A percentile compares a stretch with the other conserved stretches of the same genome.
Conservation (phyloP, 2,113 vertebrate species). For the Tor tambroides region DNA sequence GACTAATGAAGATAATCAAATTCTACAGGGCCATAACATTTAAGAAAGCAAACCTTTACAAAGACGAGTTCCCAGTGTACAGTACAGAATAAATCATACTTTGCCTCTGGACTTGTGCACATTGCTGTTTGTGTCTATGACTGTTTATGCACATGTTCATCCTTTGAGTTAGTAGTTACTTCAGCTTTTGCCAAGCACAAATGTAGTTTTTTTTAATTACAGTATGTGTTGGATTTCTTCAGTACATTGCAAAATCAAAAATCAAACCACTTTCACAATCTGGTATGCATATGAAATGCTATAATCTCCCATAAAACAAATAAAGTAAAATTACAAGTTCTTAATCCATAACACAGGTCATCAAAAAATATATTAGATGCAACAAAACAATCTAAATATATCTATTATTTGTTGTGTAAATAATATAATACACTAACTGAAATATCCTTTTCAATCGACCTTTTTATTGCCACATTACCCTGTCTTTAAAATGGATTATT, state of each 20-base stretch:
- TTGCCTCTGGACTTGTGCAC: conserved; percentile 30
- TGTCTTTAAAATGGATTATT: conserved; percentile 55
- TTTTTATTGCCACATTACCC: conserved; percentile 90
- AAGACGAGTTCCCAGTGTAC: conserved; percentile 67
- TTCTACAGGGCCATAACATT: conserved; percentile 79
- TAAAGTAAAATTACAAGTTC: no score
- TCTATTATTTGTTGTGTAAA: not conserved
- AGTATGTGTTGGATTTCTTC: not conserved
- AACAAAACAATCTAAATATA: not conserved
- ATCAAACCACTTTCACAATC: conserved; percentile 5
- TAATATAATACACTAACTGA: conserved; percentile 1
- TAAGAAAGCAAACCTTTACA: conserved; percentile 78
- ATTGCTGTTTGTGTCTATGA: conserved; percentile 44
- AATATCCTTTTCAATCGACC: conserved; percentile 65
- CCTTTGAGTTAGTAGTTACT: not conserved
- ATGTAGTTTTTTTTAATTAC: not conserved
- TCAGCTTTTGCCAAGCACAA: not conserved
- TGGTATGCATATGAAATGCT: conserved; percentile 11
- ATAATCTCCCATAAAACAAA: conserved; percentile 3
- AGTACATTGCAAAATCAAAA: not conserved
- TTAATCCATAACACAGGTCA: not conserved
- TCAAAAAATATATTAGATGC: conserved; percentile 27
- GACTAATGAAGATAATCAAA: conserved; percentile 79
- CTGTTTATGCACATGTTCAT: conserved; percentile 54
- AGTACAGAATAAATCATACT: conserved; percentile 52